phyloP scores from a whole-genome alignment of 1,140 invertebrate genomes.

The Leptestheria dahalacensis region DNA sequence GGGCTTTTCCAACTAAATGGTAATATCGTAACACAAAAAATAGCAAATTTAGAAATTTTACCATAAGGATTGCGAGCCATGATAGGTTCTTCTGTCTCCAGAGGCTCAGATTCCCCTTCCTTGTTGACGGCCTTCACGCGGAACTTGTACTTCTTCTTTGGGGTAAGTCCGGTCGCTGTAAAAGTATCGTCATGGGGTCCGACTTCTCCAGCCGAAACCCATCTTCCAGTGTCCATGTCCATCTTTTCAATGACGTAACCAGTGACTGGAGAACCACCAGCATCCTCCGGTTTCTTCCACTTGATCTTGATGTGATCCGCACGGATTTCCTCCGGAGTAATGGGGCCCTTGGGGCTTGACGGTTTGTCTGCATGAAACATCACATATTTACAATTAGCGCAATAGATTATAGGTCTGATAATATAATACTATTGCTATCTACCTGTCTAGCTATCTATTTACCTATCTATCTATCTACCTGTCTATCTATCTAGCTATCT shows the following conservation, averaged over 20 bases:
- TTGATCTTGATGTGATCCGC: constrained; percentile 82
- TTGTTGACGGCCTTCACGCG: constrained; percentile 96
- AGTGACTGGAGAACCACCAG: constrained; percentile 75
- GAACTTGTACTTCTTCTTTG: constrained; percentile 97
- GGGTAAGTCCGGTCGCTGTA: constrained; percentile 80
- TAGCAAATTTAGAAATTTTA: constrained; percentile 27
- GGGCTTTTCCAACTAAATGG: too few species aligned
- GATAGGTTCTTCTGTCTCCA: constrained; percentile 76
- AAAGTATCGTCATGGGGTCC: constrained; percentile 65
- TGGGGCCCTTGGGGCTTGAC: constrained; percentile 61
- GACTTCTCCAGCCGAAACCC: constrained; percentile 74
- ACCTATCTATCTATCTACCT: too few species aligned
- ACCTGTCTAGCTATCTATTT: too few species aligned
- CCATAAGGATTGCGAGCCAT: constrained; percentile 92
- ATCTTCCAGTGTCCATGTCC: constrained; percentile 79
- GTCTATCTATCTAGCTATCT: too few species aligned
- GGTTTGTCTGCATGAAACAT: constrained; percentile 52
- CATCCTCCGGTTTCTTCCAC: constrained; percentile 87
- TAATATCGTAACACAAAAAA: too few species aligned
- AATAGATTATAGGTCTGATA: too few species aligned
- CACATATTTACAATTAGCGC: constrained; percentile 3
- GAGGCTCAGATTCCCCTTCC: constrained; percentile 90
- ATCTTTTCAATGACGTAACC: constrained; percentile 96
- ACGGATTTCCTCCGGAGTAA: constrained; percentile 72
- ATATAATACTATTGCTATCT: background rate